These are phyloP conservation scores for Mallotus villosus DNA, from an alignment of 2,797 vertebrate species.

Conservation along the genomic window DNA sequence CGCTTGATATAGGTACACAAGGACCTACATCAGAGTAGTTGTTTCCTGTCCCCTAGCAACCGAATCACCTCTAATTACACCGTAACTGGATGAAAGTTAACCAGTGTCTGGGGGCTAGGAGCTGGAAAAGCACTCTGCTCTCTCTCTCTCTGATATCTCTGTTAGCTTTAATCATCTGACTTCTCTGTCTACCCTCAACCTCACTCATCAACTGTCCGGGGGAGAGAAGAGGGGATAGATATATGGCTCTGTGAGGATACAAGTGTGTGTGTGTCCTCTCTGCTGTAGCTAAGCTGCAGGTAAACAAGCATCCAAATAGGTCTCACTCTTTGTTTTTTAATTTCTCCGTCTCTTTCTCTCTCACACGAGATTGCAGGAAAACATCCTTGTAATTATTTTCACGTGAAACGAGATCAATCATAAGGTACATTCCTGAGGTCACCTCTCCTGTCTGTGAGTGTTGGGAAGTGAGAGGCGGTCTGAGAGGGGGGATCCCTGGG, in stretches of 20 bases:
- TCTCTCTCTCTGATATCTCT: background rate
- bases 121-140: background rate
- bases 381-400: constrained; percentile 3
- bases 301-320: background rate
- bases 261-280: constrained; percentile 4
- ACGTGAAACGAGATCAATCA: constrained; percentile 7
- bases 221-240: background rate
- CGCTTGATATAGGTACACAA: background rate
- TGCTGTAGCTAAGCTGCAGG: background rate
- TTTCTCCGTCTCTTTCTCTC: background rate
- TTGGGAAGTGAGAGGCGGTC: background rate
- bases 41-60: background rate
- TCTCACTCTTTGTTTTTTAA: background rate
- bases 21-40: background rate
- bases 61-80: background rate
- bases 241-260: constrained; percentile 9
- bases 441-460: background rate
- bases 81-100: background rate
- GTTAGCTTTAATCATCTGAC: background rate
- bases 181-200: background rate
- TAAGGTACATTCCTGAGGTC: constrained; percentile 1
- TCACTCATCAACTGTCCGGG: background rate
- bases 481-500: background rate
- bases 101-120: background rate
- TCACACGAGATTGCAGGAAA: background rate